Evolutionary conservation across 2,113 vertebrate genomes (phyloP).

Genomic region (Aegithalos caudatus): DNA sequence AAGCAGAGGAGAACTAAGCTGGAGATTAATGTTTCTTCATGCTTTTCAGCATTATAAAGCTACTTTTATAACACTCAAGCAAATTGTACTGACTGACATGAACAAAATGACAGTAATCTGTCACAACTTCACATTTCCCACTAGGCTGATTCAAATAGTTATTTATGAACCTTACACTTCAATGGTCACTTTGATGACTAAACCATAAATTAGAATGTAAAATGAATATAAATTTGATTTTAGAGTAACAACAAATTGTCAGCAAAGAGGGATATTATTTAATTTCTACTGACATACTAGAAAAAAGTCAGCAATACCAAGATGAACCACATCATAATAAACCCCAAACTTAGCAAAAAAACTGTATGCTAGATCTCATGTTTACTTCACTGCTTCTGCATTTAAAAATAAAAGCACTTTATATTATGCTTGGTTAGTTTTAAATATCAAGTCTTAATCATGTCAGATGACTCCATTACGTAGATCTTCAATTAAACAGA

Average conservation of each 20-base stretch:
- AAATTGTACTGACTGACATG: constrained; percentile 4
- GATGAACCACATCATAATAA: constrained; percentile 18
- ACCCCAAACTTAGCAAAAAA: neutral
- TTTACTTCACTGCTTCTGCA: neutral
- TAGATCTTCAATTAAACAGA: constrained; percentile 10
- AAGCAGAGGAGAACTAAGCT: neutral
- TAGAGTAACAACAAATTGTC: constrained; percentile 35
- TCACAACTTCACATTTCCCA: constrained; percentile 37
- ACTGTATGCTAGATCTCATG: neutral
- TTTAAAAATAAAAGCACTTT: constrained; percentile 13
- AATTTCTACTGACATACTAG: constrained; percentile 38
- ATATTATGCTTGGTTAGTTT: neutral
- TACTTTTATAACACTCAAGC: neutral
- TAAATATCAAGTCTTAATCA: neutral
- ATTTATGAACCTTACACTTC: constrained; percentile 52
- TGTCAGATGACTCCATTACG: neutral
- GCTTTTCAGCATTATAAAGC: constrained; percentile 15
- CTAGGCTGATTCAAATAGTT: constrained; percentile 21
- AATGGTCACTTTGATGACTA: constrained; percentile 67
- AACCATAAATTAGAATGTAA: constrained; percentile 65
- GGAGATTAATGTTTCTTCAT: constrained; percentile 1
- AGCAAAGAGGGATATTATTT: constrained; percentile 44
- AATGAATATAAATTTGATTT: constrained; percentile 59
- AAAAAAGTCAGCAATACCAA: constrained; percentile 47
- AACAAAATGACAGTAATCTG: constrained; percentile 47